Conservation (phyloP, 1,140 invertebrate species). For the Drosophila parvula region DNA sequence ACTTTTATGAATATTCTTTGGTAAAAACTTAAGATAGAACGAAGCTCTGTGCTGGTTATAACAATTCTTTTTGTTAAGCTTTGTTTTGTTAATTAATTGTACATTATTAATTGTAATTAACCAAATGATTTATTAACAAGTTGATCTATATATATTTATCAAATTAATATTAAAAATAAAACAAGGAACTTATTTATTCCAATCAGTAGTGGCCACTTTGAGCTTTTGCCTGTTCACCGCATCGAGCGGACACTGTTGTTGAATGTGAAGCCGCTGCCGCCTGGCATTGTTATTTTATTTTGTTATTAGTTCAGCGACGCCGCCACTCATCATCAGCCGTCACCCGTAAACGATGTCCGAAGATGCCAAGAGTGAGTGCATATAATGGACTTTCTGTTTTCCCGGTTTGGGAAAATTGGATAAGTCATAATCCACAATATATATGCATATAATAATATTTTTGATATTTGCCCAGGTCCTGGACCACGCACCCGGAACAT, state of each 20-base stretch:
- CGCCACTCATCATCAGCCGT: constrained; percentile 34
- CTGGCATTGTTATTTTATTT: constrained; percentile 65
- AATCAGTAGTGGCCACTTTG: not conserved
- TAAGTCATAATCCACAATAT: not conserved
- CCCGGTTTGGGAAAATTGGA: not conserved
- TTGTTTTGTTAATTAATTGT: too few species aligned
- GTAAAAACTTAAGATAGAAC: not conserved
- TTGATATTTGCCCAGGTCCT: constrained; percentile 27
- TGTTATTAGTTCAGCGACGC: constrained; percentile 65
- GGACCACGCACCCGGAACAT: constrained; percentile 78
- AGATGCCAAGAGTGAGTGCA: constrained; percentile 72
- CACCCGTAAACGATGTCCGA: constrained; percentile 72
- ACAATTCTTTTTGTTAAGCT: too few species aligned
- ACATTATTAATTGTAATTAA: too few species aligned
- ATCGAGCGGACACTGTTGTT: not conserved
- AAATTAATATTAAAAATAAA: not conserved
- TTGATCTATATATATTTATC: not conserved
- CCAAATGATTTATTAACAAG: too few species aligned
- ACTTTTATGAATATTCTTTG: not conserved
- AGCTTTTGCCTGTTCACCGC: not conserved
- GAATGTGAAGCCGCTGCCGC: constrained; percentile 32
- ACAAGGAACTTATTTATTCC: not conserved
- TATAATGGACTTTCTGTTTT: not conserved
- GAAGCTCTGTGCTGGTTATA: not conserved
- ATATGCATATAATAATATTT: too few species aligned